Evolutionary conservation across 2,888 invertebrate species (phyloP).

Genomic region (Drosophila limbata): DNA sequence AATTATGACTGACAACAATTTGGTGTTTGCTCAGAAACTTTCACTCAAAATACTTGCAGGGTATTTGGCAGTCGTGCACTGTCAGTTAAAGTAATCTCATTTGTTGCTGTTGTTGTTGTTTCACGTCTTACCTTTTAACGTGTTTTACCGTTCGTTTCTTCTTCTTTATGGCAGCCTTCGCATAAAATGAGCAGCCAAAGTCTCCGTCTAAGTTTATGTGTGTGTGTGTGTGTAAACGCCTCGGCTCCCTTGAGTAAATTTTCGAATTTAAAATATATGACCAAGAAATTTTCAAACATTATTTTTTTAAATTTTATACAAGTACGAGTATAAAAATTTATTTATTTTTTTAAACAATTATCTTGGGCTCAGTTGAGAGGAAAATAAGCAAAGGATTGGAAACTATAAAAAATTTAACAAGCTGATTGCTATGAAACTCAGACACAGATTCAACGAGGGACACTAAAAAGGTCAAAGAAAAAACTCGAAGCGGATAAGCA

Average conservation of each 20-base stretch:
- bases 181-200: conserved; percentile 70
- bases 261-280: conserved; percentile 77
- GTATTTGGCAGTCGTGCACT: background rate
- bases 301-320: conserved; percentile 74
- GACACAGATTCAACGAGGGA: background rate
- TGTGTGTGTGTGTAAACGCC: conserved; percentile 32
- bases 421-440: conserved; percentile 7
- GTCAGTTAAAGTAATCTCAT: background rate
- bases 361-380: background rate
- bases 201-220: conserved; percentile 3
- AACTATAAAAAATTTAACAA: conserved; percentile 1
- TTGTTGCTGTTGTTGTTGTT: conserved; percentile 33
- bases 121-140: conserved; percentile 76
- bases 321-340: conserved; percentile 33
- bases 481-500: conserved; percentile 1
- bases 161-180: conserved; percentile 65
- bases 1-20: background rate
- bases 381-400: background rate
- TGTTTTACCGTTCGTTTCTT: conserved; percentile 77
- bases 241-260: conserved; percentile 73
- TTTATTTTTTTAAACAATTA: conserved; percentile 10
- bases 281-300: conserved; percentile 75
- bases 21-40: background rate
- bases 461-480: background rate
- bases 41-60: background rate